Percentiles rank a stretch among this genome's conserved stretches.
Evolutionary conservation across 2,888 invertebrate genomes (phyloP).

Genomic region (Crossocerus cetratus): DNA sequence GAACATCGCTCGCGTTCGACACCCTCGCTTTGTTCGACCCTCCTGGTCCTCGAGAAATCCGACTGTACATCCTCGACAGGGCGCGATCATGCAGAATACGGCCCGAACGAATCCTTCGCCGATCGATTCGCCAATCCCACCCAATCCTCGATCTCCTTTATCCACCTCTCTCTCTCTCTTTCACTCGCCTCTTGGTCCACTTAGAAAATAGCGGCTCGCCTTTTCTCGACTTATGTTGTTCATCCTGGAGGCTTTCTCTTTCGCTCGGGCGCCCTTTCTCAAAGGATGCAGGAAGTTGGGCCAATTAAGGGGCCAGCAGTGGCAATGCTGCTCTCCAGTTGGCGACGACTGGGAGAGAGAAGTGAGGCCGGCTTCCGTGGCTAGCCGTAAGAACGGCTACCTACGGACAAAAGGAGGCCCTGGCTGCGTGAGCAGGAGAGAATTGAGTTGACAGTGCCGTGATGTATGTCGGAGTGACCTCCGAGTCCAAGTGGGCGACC

Average conservation of each 20-base stretch:
- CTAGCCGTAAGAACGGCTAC: constrained; percentile 2
- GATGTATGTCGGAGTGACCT: constrained; percentile 65
- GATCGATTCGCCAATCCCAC: not conserved
- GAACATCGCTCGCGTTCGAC: constrained; percentile 75
- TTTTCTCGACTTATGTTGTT: too few species aligned
- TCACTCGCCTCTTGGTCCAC: not conserved
- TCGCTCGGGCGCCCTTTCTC: too few species aligned
- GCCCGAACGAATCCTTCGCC: not conserved
- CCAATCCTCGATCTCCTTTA: too few species aligned
- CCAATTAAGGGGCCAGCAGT: too few species aligned
- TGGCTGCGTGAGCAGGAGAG: constrained; percentile 33
- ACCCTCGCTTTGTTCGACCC: constrained; percentile 66
- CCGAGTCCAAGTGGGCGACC: constrained; percentile 52
- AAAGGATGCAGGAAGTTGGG: too few species aligned
- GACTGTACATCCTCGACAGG: not conserved
- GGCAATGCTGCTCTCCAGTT: too few species aligned
- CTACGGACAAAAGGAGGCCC: constrained; percentile 14
- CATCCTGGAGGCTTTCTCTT: too few species aligned
- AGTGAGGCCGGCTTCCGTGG: not conserved
- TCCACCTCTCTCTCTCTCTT: not conserved
- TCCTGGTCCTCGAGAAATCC: constrained; percentile 41
- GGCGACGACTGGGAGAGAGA: not conserved
- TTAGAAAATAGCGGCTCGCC: too few species aligned
- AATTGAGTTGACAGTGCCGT: constrained; percentile 48
- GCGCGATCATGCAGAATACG: too few species aligned